These are phyloP conservation scores for Syngnathus acus DNA, from an alignment of 2,797 vertebrate species.

Conservation along the genomic window DNA sequence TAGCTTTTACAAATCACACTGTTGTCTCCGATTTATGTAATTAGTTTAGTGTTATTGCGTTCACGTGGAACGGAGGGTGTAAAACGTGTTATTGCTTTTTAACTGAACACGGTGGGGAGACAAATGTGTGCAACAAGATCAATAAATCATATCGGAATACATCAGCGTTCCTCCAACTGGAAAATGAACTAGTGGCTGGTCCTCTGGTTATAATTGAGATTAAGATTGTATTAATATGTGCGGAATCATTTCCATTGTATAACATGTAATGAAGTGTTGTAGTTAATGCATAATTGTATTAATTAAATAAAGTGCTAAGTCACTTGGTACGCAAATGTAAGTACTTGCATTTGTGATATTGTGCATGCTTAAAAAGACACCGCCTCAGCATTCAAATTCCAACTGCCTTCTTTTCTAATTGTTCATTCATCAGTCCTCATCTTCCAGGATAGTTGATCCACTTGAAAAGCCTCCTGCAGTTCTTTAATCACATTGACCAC, in stretches of 20 bases:
- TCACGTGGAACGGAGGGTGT: slow-evolving; percentile 56
- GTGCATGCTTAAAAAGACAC: too few relatives aligned
- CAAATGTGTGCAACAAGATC: slow-evolving; percentile 62
- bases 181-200: slow-evolving; percentile 50
- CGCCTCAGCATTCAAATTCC: too few relatives aligned
- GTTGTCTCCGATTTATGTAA: slow-evolving; percentile 56
- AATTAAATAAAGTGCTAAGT: not conserved
- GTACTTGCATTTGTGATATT: not conserved
- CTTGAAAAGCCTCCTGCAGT: slow-evolving; percentile 57
- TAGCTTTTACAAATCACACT: slow-evolving; percentile 48
- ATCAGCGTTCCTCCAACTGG: slow-evolving; percentile 61
- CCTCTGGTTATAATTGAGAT: slow-evolving; percentile 28
- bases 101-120: slow-evolving; percentile 68
- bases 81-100: slow-evolving; percentile 67
- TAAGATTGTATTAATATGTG: slow-evolving; percentile 17
- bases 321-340: not conserved
- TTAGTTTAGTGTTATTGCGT: slow-evolving; percentile 67
- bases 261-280: slow-evolving; percentile 4
- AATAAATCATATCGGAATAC: slow-evolving; percentile 69
- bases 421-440: slow-evolving; percentile 31
- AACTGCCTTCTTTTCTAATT: slow-evolving; percentile 28
- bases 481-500: slow-evolving; percentile 63
- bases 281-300: not conserved
- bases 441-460: slow-evolving; percentile 47
- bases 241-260: not conserved